Evolutionary conservation across 2,888 invertebrate genomes (phyloP).

Genomic region (Melanargia galathea): DNA sequence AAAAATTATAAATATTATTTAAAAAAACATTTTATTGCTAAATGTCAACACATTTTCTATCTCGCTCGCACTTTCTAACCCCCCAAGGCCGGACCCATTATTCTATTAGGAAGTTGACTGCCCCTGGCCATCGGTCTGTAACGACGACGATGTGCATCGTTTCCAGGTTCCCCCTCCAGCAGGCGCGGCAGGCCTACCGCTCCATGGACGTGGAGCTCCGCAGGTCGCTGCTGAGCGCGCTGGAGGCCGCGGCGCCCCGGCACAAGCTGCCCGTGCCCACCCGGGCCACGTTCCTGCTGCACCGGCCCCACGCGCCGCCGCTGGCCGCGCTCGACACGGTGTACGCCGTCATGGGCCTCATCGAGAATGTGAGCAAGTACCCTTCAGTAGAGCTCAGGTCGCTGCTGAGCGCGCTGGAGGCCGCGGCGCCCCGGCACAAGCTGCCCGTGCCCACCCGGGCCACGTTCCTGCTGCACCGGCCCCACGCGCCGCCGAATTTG

Average conservation of each 20-base stretch:
- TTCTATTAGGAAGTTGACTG: no score
- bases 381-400: conserved; percentile 85
- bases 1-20: no score
- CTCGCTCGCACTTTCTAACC: no score
- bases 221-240: conserved; percentile 86
- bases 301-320: conserved; percentile 90
- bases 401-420: conserved; percentile 87
- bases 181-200: conserved; percentile 91
- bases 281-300: conserved; percentile 90
- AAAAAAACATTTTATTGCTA: no score
- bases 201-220: conserved; percentile 94
- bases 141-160: not conserved
- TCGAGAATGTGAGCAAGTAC: conserved; percentile 84
- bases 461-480: conserved; percentile 91
- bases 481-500: no score
- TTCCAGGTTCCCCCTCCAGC: conserved; percentile 88
- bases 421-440: conserved; percentile 84
- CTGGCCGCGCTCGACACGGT: conserved; percentile 93
- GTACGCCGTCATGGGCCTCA: conserved; percentile 88
- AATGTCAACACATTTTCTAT: no score
- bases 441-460: conserved; percentile 87
- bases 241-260: conserved; percentile 84
- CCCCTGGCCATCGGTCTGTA: no score
- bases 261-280: conserved; percentile 87
- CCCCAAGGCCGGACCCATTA: no score